phyloP scores from a whole-genome alignment of 2,113 vertebrate genomes.

The Spermophilus dauricus region DNA sequence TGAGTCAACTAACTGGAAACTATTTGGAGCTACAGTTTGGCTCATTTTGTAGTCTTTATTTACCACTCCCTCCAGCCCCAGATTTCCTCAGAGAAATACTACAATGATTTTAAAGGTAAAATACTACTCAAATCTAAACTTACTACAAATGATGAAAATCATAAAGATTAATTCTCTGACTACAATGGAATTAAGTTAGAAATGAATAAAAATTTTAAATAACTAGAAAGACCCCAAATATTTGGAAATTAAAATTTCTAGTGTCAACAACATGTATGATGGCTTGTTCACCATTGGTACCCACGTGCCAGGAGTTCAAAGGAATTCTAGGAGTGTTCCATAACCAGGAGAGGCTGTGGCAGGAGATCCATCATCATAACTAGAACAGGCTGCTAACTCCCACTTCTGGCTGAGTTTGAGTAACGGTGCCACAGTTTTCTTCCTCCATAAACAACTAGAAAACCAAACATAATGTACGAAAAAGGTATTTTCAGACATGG shows the following conservation, averaged over 20 bases:
- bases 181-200: background rate
- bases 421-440: background rate
- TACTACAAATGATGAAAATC: background rate
- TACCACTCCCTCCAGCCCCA: background rate
- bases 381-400: background rate
- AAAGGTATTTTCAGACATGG: slow-evolving; percentile 11
- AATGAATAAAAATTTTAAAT: slow-evolving; percentile 30
- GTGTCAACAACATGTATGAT: background rate
- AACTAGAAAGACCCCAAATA: background rate
- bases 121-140: background rate
- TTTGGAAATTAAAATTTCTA: background rate
- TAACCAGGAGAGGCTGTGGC: background rate
- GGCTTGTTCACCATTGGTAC: background rate
- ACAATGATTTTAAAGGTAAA: background rate
- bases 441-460: background rate
- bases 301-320: background rate
- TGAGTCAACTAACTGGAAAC: background rate
- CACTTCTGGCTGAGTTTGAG: slow-evolving; percentile 1
- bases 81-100: background rate
- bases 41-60: background rate
- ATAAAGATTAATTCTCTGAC: background rate
- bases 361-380: background rate
- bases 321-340: background rate
- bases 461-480: background rate
- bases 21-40: background rate